These are phyloP conservation scores for Cyrtonyx montezumae DNA, from an alignment of 2,113 vertebrate genomes.

Conservation along the genomic window DNA sequence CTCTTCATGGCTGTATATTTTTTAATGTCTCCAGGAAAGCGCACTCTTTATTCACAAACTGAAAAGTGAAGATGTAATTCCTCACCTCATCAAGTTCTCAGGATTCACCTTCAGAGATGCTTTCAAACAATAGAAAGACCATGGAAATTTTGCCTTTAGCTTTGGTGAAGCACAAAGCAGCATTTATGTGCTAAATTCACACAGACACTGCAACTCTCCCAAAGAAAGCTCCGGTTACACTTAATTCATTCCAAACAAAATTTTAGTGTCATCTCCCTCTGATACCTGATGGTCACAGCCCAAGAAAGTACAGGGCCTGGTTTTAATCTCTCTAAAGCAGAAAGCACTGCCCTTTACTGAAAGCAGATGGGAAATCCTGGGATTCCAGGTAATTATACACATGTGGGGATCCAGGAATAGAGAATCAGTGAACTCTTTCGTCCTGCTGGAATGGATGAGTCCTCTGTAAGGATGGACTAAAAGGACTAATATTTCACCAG, in stretches of 20 bases:
- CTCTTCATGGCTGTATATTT: not conserved
- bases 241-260: not conserved
- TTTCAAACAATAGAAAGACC: not conserved
- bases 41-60: not conserved
- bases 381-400: slow-evolving; percentile 29
- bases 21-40: not conserved
- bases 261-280: not conserved
- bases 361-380: slow-evolving; percentile 53
- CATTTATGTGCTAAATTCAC: not conserved
- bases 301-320: not conserved
- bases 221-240: not conserved
- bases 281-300: not conserved
- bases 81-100: not conserved
- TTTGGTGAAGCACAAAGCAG: not conserved
- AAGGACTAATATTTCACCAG: slow-evolving; percentile 4
- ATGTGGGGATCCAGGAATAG: not conserved
- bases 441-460: not conserved
- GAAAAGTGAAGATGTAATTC: not conserved
- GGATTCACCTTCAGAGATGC: not conserved
- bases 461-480: not conserved
- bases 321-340: slow-evolving; percentile 24
- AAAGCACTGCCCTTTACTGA: slow-evolving; percentile 5
- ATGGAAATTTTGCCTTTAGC: not conserved
- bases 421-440: not conserved
- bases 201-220: not conserved